These are phyloP conservation scores for Thinocorus orbignyianus DNA, from an alignment of 2,113 vertebrate genomes.

Conservation along the genomic window DNA sequence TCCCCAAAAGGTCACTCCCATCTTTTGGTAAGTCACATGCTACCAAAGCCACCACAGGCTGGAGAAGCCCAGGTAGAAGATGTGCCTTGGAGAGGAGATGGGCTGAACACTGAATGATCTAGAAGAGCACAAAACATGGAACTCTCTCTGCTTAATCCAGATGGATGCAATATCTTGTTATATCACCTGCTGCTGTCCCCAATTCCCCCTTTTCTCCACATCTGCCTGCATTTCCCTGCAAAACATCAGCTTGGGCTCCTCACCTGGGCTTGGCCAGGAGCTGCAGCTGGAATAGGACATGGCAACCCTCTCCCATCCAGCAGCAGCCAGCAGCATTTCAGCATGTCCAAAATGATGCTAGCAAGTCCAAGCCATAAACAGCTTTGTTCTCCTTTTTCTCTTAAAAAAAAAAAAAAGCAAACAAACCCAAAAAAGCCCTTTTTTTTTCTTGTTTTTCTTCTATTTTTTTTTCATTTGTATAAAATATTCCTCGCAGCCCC, in stretches of 20 bases:
- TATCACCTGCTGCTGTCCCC: neutral
- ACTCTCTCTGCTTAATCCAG: neutral
- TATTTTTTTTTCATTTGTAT: neutral
- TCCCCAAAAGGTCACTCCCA: neutral
- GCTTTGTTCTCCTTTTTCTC: neutral
- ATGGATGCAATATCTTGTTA: neutral
- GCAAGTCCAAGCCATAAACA: neutral
- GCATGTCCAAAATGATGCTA: neutral
- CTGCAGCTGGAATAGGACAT: neutral
- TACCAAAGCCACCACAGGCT: neutral
- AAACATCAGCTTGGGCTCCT: neutral
- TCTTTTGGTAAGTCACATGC: neutral
- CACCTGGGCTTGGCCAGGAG: neutral
- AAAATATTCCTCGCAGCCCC: constrained; percentile 75
- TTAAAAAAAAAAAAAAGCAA: neutral
- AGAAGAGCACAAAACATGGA: neutral
- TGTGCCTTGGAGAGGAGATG: neutral
- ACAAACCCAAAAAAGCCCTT: neutral
- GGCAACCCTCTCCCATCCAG: neutral
- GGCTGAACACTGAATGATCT: neutral
- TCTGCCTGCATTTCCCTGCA: neutral
- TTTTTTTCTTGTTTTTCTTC: neutral
- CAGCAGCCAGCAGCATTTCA: neutral
- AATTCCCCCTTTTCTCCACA: neutral
- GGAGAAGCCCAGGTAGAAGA: neutral